phyloP scores from a whole-genome alignment of 2,888 invertebrate genomes.

The Agriopis aurantiaria region DNA sequence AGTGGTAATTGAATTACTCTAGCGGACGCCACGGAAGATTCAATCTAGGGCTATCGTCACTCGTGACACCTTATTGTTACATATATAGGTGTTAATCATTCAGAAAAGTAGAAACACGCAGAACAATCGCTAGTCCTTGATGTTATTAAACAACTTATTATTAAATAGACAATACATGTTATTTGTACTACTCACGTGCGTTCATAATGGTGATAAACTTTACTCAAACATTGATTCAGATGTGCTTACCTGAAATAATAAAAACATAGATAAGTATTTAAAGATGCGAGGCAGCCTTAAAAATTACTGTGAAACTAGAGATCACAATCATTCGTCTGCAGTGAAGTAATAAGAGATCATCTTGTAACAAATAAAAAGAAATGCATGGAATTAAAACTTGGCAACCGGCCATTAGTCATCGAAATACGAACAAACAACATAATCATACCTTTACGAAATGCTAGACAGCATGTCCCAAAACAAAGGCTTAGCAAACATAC shows the following conservation, averaged over 20 bases:
- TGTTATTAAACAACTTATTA: conserved; percentile 5
- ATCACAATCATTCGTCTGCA: conserved; percentile 10
- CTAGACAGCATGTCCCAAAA: conserved; percentile 37
- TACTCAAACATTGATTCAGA: conserved; percentile 18
- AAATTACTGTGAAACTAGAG: conserved; percentile 6
- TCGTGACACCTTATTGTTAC: conserved; percentile 20
- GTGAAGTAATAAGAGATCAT: conserved; percentile 29
- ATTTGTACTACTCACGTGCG: conserved; percentile 33
- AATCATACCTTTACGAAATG: conserved; percentile 32
- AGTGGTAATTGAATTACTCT: conserved; percentile 73
- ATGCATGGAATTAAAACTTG: conserved; percentile 36
- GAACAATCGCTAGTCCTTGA: not conserved
- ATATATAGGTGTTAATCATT: conserved; percentile 11
- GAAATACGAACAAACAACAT: conserved; percentile 37
- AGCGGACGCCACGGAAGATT: conserved; percentile 52
- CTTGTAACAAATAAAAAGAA: conserved; percentile 29
- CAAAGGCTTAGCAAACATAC: conserved; percentile 36
- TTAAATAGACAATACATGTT: conserved; percentile 5
- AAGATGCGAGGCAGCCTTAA: not conserved
- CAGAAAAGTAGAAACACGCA: conserved; percentile 1
- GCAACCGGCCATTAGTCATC: conserved; percentile 35
- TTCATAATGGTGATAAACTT: conserved; percentile 19
- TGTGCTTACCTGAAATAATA: conserved; percentile 46
- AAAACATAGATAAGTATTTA: conserved; percentile 19
- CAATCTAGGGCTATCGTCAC: conserved; percentile 42